Percentiles rank a stretch among this genome's conserved stretches.
Evolutionary conservation across 2,888 invertebrate genomes (phyloP).

Genomic region (Eupithecia exiguata): DNA sequence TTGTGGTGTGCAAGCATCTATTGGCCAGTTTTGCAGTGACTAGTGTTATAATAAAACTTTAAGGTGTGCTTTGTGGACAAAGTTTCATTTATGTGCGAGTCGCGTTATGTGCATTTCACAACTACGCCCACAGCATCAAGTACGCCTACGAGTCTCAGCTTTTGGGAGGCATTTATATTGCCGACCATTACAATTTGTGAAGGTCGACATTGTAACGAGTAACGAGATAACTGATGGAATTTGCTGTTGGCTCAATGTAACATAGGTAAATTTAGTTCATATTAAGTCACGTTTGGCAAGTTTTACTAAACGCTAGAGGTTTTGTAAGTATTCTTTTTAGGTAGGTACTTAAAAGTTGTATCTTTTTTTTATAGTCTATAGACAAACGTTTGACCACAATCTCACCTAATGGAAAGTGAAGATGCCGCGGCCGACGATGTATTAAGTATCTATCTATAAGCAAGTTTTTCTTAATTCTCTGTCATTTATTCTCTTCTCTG

Average conservation of each 20-base stretch:
- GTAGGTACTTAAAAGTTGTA: too few relatives aligned
- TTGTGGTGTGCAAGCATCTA: conserved; percentile 17
- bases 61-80: conserved; percentile 56
- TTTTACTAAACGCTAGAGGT: background rate
- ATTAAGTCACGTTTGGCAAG: background rate
- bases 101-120: conserved; percentile 66
- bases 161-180: conserved; percentile 55
- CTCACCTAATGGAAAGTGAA: too few relatives aligned
- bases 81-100: conserved; percentile 51
- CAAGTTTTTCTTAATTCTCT: background rate
- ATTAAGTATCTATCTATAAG: background rate
- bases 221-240: conserved; percentile 27
- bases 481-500: too few relatives aligned
- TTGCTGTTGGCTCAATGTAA: conserved; percentile 16
- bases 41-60: conserved; percentile 29
- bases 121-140: conserved; percentile 62
- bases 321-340: background rate
- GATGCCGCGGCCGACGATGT: too few relatives aligned
- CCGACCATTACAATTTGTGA: conserved; percentile 43
- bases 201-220: conserved; percentile 29
- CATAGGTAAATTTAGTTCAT: background rate
- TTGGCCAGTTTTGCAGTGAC: conserved; percentile 40
- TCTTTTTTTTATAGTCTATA: too few relatives aligned
- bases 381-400: too few relatives aligned
- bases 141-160: conserved; percentile 60